Percentiles rank a stretch among this genome's conserved stretches.
phyloP scores from a whole-genome alignment of 1,140 invertebrate genomes.

The Ladona fulva region DNA sequence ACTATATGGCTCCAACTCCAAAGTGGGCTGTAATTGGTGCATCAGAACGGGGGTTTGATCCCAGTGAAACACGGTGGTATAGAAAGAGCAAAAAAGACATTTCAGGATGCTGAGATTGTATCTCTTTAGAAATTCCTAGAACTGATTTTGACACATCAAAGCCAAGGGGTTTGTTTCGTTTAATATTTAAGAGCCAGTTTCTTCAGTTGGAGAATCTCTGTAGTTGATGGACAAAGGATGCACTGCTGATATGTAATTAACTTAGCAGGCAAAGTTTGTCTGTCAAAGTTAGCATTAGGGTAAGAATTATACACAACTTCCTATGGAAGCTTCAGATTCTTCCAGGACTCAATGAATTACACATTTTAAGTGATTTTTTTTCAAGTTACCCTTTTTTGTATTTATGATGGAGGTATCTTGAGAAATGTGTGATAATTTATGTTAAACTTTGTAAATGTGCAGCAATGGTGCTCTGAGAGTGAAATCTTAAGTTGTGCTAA shows the following conservation, averaged over 20 bases:
- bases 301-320: not conserved
- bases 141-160: too few relatives aligned
- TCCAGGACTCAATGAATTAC: not conserved
- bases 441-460: too few relatives aligned
- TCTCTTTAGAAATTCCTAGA: too few relatives aligned
- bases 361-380: not conserved
- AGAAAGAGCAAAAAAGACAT: constrained; percentile 37
- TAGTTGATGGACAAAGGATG: not conserved
- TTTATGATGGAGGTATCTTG: not conserved
- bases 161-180: too few relatives aligned
- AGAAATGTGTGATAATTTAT: not conserved
- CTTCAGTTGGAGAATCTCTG: not conserved
- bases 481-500: not conserved
- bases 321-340: not conserved
- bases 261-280: too few relatives aligned
- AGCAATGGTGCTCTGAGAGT: not conserved
- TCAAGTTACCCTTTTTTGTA: not conserved
- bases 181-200: too few relatives aligned
- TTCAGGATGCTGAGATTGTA: constrained; percentile 22
- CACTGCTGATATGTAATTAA: too few relatives aligned
- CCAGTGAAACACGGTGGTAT: constrained; percentile 44
- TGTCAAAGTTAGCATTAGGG: not conserved
- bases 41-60: constrained; percentile 50
- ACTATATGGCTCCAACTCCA: constrained; percentile 49
- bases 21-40: constrained; percentile 49